These are phyloP conservation scores for Gallinago nigripennis DNA, from an alignment of 2,797 vertebrate species.

Conservation along the genomic window DNA sequence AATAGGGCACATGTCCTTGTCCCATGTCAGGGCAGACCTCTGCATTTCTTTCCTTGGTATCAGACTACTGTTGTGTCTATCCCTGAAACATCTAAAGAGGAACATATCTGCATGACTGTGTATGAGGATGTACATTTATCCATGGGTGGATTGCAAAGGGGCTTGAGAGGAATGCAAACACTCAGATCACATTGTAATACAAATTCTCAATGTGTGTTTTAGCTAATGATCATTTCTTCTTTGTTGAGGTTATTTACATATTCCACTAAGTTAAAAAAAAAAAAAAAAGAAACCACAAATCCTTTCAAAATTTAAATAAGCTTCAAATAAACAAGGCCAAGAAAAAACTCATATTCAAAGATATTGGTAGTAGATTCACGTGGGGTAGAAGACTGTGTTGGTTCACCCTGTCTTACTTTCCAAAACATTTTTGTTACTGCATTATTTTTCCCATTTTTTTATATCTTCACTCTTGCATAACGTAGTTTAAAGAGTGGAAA, in stretches of 20 bases:
- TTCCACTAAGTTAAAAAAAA: neutral
- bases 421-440: constrained; percentile 48
- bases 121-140: neutral
- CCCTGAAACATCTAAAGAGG: neutral
- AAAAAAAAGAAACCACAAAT: neutral
- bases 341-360: neutral
- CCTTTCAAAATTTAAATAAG: neutral
- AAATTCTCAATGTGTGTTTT: neutral
- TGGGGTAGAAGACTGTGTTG: neutral
- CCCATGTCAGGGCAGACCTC: neutral
- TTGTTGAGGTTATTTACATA: neutral
- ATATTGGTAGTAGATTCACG: neutral
- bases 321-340: neutral
- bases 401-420: neutral
- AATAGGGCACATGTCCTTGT: neutral
- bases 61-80: neutral
- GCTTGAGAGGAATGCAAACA: neutral
- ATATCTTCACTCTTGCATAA: constrained; percentile 34
- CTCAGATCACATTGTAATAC: neutral
- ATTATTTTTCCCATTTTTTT: constrained; percentile 21
- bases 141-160: neutral
- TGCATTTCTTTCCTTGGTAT: neutral
- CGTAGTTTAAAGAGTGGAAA: constrained; percentile 42
- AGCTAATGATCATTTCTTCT: neutral
- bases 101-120: neutral